Conservation (phyloP, 1,140 invertebrate species). For the Hesperophylax magnus region DNA sequence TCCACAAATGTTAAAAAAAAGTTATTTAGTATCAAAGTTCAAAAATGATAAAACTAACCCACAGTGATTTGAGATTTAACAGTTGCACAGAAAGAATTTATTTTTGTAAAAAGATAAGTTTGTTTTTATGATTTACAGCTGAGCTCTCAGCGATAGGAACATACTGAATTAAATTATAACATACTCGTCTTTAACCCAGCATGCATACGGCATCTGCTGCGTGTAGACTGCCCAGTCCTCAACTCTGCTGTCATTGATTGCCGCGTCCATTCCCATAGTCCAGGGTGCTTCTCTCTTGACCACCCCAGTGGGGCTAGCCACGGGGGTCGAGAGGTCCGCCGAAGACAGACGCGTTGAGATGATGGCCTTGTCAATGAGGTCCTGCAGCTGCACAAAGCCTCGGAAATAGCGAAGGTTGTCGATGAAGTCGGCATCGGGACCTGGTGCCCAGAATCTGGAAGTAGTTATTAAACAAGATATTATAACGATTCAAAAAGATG, state of each 20-base stretch:
- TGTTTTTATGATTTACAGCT: not conserved
- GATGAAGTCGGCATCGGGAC: slow-evolving; percentile 75
- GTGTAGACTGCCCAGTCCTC: slow-evolving; percentile 73
- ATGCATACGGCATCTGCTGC: slow-evolving; percentile 79
- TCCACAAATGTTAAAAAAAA: too few species aligned
- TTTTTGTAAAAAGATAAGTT: not conserved
- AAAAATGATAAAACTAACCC: too few species aligned
- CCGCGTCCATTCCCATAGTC: slow-evolving; percentile 25
- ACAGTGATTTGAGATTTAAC: too few species aligned
- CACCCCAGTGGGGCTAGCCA: slow-evolving; percentile 5
- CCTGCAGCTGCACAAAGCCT: slow-evolving; percentile 78
- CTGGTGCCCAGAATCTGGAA: slow-evolving; percentile 75
- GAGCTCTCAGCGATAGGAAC: not conserved
- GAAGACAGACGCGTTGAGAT: slow-evolving; percentile 58
- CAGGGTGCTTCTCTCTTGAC: slow-evolving; percentile 59
- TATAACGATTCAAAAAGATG: not conserved
- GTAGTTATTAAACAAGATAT: not conserved
- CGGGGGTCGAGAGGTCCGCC: not conserved
- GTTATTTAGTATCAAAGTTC: too few species aligned
- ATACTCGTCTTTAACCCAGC: slow-evolving; percentile 75
- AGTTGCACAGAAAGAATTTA: not conserved
- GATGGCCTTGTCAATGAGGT: slow-evolving; percentile 76
- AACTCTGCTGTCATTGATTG: slow-evolving; percentile 33
- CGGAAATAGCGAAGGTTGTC: slow-evolving; percentile 77
- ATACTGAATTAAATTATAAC: slow-evolving; percentile 57